Conservation (phyloP, 1,140 invertebrate species). For the Euglossa dilemma region DNA sequence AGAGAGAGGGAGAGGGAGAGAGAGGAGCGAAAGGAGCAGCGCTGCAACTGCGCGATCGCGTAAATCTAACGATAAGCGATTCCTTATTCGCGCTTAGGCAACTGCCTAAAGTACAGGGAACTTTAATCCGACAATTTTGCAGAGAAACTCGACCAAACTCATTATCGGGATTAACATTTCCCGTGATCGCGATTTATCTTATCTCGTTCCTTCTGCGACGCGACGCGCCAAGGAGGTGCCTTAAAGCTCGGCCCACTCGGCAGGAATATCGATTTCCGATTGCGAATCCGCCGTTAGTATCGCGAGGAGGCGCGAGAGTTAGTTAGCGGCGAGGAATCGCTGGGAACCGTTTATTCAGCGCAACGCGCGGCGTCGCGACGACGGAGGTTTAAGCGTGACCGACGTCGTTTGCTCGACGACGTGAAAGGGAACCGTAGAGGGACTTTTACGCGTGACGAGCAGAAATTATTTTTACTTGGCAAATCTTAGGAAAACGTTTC, state of each 20-base stretch:
- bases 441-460: not conserved
- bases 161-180: constrained; percentile 45
- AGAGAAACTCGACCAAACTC: constrained; percentile 20
- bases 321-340: not conserved
- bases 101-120: not conserved
- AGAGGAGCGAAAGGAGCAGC: not conserved
- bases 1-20: too few species aligned
- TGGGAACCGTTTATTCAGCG: not conserved
- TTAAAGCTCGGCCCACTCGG: too few species aligned
- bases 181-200: constrained; percentile 22
- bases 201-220: not conserved
- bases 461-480: not conserved
- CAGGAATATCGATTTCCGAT: constrained; percentile 25
- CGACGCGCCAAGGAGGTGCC: too few species aligned
- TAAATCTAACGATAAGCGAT: constrained; percentile 27
- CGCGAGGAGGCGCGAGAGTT: too few species aligned
- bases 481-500: not conserved
- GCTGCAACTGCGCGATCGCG: not conserved
- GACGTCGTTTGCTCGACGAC: not conserved
- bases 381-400: too few species aligned
- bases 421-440: not conserved
- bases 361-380: not conserved
- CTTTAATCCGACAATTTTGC: constrained; percentile 7
- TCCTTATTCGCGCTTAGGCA: not conserved
- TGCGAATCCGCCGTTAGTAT: not conserved